Conservation (phyloP, 37 sponge, comb jelly and placozoan genomes). For the Oopsacas minuta region DNA sequence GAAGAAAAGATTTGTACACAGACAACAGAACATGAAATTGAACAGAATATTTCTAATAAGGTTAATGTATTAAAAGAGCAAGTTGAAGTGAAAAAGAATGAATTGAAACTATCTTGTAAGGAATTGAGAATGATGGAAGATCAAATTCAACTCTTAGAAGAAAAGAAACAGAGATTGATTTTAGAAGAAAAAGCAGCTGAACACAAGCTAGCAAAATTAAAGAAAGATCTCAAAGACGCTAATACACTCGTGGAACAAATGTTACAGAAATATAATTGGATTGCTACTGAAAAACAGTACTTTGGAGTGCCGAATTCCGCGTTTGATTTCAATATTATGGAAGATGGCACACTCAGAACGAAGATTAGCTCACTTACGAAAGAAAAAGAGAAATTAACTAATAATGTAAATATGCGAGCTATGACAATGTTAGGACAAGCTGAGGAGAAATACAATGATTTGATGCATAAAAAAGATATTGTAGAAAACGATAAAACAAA, state of each 20-base stretch:
- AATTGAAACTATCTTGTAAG: slow-evolving; percentile 19
- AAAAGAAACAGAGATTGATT: slow-evolving; percentile 37
- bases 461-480: slow-evolving; percentile 83
- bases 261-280: slow-evolving; percentile 80
- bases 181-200: slow-evolving; percentile 63
- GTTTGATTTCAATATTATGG: slow-evolving; percentile 66
- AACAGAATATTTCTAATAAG: background rate
- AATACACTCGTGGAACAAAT: slow-evolving; percentile 54
- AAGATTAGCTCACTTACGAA: background rate
- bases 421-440: slow-evolving; percentile 97
- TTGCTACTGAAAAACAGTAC: slow-evolving; percentile 68
- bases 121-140: slow-evolving; percentile 55
- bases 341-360: background rate
- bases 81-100: background rate
- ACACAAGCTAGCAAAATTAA: slow-evolving; percentile 59
- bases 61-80: background rate
- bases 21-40: background rate
- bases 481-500: slow-evolving; percentile 90
- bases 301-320: slow-evolving; percentile 91
- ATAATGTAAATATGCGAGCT: slow-evolving; percentile 96
- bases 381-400: slow-evolving; percentile 57
- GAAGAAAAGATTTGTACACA: background rate
- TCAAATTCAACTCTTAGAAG: slow-evolving; percentile 30
- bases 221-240: slow-evolving; percentile 76
- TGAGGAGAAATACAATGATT: slow-evolving; percentile 92